A percentile compares a stretch with the other conserved stretches of the same genome.
phyloP scores from a whole-genome alignment of 2,888 invertebrate genomes.

The Pyrocoelia pectoralis region DNA sequence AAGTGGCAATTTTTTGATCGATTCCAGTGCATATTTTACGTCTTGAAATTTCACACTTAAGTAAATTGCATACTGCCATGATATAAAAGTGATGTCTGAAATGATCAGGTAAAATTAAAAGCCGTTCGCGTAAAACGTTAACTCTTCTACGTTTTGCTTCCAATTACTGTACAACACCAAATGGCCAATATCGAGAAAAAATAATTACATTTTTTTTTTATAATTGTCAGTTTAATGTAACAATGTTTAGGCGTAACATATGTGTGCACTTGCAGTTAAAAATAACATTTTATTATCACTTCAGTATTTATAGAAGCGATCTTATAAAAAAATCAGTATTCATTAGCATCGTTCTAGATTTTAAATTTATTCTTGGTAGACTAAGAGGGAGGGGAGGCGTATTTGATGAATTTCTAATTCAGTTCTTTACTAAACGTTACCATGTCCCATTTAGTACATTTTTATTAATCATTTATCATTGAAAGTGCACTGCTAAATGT shows the following conservation, averaged over 20 bases:
- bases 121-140: background rate
- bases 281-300: background rate
- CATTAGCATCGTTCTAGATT: background rate
- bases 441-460: conserved; percentile 1
- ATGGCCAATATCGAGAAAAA: conserved; percentile 11
- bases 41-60: no score
- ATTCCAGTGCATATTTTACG: no score
- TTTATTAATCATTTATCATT: conserved; percentile 1
- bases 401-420: background rate
- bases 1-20: no score
- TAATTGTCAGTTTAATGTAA: background rate
- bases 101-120: background rate
- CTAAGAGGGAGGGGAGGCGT: background rate
- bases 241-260: background rate
- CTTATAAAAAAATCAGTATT: background rate
- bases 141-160: background rate
- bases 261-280: conserved; percentile 1
- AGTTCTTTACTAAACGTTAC: background rate
- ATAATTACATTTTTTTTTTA: conserved; percentile 6
- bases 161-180: conserved; percentile 4
- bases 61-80: background rate
- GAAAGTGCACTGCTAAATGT: background rate
- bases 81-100: background rate
- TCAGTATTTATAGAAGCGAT: background rate
- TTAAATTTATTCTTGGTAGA: background rate